phyloP scores from a whole-genome alignment of 2,113 vertebrate species.

The Microtus richardsoni region DNA sequence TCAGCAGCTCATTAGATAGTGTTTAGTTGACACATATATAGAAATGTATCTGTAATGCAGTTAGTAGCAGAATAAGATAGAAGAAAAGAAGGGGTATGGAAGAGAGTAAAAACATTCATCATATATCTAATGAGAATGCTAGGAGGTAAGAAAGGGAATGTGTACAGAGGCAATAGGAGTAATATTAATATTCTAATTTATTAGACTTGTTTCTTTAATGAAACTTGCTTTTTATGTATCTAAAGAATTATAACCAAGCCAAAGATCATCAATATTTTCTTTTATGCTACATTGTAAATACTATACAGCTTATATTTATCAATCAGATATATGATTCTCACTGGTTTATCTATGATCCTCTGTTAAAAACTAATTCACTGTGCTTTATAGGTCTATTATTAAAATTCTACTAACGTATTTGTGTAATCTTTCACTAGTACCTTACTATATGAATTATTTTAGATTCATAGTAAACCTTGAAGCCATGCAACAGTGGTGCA shows the following conservation, averaged over 20 bases:
- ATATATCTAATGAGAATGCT: background rate
- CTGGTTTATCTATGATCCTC: background rate
- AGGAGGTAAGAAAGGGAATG: background rate
- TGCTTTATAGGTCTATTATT: background rate
- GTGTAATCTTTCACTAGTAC: background rate
- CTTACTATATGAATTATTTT: background rate
- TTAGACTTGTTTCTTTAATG: constrained; percentile 18
- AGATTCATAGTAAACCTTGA: background rate
- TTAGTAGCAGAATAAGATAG: background rate
- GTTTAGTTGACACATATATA: too few relatives aligned
- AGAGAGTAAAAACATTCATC: background rate
- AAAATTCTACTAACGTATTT: background rate
- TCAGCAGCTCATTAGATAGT: background rate
- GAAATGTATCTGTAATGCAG: background rate
- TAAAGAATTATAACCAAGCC: background rate
- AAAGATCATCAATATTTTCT: background rate
- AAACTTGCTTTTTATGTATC: background rate
- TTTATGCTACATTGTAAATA: background rate
- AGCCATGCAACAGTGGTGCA: background rate
- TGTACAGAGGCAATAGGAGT: background rate
- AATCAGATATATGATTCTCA: background rate
- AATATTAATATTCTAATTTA: constrained; percentile 8
- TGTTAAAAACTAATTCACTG: background rate
- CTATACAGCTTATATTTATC: background rate
- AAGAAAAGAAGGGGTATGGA: background rate